A percentile compares a stretch with the other conserved stretches of the same genome.
These are phyloP conservation scores for Phyllostomus hastatus DNA, from an alignment of 2,113 vertebrate species.

Conservation along the genomic window DNA sequence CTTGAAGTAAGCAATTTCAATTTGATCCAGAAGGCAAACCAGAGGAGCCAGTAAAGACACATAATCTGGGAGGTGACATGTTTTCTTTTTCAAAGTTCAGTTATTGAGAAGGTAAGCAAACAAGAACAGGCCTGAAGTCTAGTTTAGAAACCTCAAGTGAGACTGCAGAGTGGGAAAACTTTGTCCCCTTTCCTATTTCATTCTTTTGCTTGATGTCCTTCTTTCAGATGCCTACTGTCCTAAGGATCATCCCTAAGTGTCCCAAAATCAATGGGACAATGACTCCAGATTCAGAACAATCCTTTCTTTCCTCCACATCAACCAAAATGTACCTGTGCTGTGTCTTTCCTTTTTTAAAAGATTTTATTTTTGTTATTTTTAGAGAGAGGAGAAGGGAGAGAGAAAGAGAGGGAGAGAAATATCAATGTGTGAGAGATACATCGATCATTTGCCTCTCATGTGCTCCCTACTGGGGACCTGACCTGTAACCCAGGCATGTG, in stretches of 20 bases:
- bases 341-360: neutral
- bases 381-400: no score
- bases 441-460: no score
- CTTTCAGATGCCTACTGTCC: neutral
- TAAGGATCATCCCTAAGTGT: neutral
- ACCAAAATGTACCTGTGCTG: neutral
- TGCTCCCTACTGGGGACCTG: no score
- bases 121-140: neutral
- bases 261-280: neutral
- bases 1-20: slow-evolving; percentile 65
- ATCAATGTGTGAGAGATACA: no score
- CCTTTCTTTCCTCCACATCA: neutral
- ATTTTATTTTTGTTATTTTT: no score
- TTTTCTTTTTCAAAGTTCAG: slow-evolving; percentile 55
- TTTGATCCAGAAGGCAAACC: slow-evolving; percentile 59
- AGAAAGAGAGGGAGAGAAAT: no score
- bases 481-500: no score
- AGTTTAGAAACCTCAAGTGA: slow-evolving; percentile 1
- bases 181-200: neutral
- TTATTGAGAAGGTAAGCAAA: slow-evolving; percentile 43
- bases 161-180: neutral
- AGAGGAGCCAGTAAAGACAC: slow-evolving; percentile 45
- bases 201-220: neutral
- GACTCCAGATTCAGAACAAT: neutral
- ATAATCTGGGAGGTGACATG: slow-evolving; percentile 52